Evolutionary conservation across 2,113 vertebrate species (phyloP).

Genomic region (Melanostigma gelatinosum): DNA sequence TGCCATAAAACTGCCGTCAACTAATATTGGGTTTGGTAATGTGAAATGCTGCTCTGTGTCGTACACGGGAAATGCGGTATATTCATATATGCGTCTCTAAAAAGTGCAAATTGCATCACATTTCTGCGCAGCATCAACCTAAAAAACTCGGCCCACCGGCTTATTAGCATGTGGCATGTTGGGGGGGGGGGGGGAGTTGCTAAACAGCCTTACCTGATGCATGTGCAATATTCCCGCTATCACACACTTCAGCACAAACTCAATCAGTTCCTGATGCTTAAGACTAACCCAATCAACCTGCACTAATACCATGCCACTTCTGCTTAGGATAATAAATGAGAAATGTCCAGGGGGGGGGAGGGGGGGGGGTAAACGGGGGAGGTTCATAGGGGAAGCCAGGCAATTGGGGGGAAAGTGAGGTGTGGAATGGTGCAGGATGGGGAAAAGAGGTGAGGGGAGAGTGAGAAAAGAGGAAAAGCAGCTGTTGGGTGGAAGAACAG

Average conservation of each 20-base stretch:
- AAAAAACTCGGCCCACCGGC: constrained; percentile 31
- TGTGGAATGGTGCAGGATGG: constrained; percentile 6
- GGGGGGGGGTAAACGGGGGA: constrained; percentile 5
- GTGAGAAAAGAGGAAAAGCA: constrained; percentile 15
- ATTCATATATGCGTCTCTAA: constrained; percentile 15
- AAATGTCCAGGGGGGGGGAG: constrained; percentile 60
- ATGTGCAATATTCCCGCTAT: constrained; percentile 65
- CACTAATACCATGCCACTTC: constrained; percentile 78
- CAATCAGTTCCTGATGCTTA: constrained; percentile 75
- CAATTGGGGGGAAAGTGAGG: constrained; percentile 34
- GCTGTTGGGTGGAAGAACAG: not conserved
- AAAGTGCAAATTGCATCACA: constrained; percentile 44
- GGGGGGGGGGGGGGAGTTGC: constrained; percentile 14
- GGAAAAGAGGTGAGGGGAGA: not conserved
- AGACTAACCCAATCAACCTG: constrained; percentile 76
- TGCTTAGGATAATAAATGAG: constrained; percentile 77
- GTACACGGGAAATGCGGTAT: constrained; percentile 13
- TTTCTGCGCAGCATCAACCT: constrained; percentile 28
- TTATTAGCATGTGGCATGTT: constrained; percentile 63
- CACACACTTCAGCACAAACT: constrained; percentile 76
- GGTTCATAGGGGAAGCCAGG: constrained; percentile 27
- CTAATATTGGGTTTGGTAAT: constrained; percentile 16
- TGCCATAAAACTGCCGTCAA: not conserved
- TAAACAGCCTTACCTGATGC: constrained; percentile 59
- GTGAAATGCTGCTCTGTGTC: constrained; percentile 10